A percentile compares a stretch with the other conserved stretches of the same genome.
Evolutionary conservation across 2,888 invertebrate species (phyloP).

Genomic region (Caenorhabditis sp.): DNA sequence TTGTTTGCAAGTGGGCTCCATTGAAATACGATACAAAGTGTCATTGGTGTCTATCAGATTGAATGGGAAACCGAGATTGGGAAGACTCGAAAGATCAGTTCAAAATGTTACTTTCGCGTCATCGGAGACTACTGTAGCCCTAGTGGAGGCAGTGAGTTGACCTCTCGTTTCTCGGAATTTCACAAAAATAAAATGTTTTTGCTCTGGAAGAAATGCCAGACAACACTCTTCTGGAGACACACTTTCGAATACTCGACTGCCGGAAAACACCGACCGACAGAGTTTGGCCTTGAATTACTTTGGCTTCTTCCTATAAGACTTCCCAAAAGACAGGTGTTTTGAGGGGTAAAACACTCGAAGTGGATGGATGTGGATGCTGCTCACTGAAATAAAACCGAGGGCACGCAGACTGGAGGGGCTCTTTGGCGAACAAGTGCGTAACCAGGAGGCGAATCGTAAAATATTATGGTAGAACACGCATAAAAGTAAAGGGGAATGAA

Average conservation of each 20-base stretch:
- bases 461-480: constrained; percentile 7
- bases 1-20: constrained; percentile 6
- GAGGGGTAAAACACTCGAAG: neutral
- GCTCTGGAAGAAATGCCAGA: neutral
- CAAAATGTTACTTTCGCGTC: neutral
- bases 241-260: neutral
- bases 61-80: neutral
- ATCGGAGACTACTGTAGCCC: too few relatives aligned
- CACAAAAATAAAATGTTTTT: neutral
- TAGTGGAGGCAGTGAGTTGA: neutral
- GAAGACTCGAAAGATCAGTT: neutral
- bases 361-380: neutral
- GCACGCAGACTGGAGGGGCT: too few relatives aligned
- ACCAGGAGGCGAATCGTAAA: neutral
- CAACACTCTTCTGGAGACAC: neutral
- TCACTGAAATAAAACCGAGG: neutral
- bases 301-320: too few relatives aligned
- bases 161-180: neutral
- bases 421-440: neutral
- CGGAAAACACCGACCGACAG: constrained; percentile 2
- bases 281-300: too few relatives aligned
- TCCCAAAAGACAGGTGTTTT: constrained; percentile 2
- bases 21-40: neutral
- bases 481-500: neutral
- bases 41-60: too few relatives aligned